These are phyloP conservation scores for Tachina lurida DNA, from an alignment of 2,888 invertebrate species.

Conservation along the genomic window DNA sequence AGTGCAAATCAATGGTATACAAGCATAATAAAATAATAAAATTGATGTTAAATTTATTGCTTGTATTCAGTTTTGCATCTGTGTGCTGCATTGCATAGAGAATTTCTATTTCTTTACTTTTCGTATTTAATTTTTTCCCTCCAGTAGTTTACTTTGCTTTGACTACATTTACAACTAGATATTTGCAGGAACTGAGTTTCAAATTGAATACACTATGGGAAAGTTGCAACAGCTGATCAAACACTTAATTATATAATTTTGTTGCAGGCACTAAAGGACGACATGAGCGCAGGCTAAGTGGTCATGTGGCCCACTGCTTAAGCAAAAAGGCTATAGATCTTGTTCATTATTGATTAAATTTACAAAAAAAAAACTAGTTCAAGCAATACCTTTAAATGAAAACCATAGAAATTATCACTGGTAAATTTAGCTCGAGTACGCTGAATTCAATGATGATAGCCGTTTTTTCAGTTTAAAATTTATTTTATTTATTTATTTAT, in stretches of 20 bases:
- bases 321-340: too few species aligned
- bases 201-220: conserved; percentile 20
- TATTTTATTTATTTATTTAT: too few species aligned
- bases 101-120: conserved; percentile 23
- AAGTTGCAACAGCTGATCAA: background rate
- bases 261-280: too few species aligned
- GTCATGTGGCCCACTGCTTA: too few species aligned
- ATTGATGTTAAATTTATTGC: conserved; percentile 70
- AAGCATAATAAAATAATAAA: conserved; percentile 68
- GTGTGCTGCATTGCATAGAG: conserved; percentile 52
- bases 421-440: too few species aligned
- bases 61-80: conserved; percentile 38
- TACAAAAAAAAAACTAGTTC: too few species aligned
- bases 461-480: background rate
- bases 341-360: too few species aligned
- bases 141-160: conserved; percentile 3
- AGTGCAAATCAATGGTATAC: conserved; percentile 68
- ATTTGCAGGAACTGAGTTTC: background rate
- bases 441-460: too few species aligned
- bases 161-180: conserved; percentile 6
- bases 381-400: too few species aligned
- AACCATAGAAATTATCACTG: too few species aligned
- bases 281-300: too few species aligned
- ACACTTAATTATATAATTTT: too few species aligned
- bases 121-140: background rate